Base-by-base conservation (phyloP, 2,113 vertebrate species). In the Varanus komodoensis region DNA sequence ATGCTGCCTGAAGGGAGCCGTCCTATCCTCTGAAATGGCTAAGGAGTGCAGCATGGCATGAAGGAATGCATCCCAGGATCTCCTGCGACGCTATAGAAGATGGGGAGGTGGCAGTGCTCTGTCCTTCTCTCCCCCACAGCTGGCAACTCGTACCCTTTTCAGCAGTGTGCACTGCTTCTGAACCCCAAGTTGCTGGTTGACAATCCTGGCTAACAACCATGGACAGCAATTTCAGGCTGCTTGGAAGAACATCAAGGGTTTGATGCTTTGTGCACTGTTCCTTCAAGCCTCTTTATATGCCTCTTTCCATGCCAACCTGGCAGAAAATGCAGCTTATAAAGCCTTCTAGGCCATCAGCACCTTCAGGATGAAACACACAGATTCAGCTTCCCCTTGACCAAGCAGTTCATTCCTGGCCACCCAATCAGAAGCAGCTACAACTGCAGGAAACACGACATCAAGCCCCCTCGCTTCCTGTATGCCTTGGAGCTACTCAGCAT, bases 371-470 rank as follows among this genome's bases (percentile, higher is more conserved):
- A 21, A 57, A 80, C 34, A 57, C n/a, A 3, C 15, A 27, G 61
- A 38, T 9, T 86, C 48, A 6, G 4, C 6, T 57, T 27, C 64
- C 25, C 75, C 29, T 27, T 0, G 38, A 32, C 34, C 0, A 6
- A 92, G 71, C 32, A 89, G 89, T 38, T 84, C 73, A 82, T 6
- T 67, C 29, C 25, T 82, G 68, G 50, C 74, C 69, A 74, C 15
- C 67, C 52, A 68, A 69, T 88, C 68, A 92, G 57, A 92, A 91
- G 78, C 0, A 57, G 85, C 23, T 32, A 80, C 1, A 57, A 79
- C 14, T 91, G 87, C 6, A 78, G 78, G 57, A 90, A 93, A 69
- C 48, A 90, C 85, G 87, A 92, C 85, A 89, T 21, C 50, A 90
- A 9, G 44, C 87, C 25, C 27, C 15, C 61, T 6, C 82, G 82